Conservation (phyloP, 2,888 invertebrate genomes). For the Steinernema scapterisci region DNA sequence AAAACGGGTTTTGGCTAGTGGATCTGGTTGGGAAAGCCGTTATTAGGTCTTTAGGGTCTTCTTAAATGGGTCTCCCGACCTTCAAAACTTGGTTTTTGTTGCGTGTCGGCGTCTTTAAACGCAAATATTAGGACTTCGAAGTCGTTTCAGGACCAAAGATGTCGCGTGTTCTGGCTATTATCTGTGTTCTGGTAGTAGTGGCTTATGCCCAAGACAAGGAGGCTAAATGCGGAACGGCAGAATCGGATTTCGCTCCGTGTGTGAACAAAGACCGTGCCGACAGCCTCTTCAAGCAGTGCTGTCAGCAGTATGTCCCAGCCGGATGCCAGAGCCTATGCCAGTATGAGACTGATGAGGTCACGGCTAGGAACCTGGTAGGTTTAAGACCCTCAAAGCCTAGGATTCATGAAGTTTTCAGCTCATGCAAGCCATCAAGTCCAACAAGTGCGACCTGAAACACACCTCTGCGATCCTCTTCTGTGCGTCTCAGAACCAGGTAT, state of each 20-base stretch:
- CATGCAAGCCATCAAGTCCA: constrained; percentile 49
- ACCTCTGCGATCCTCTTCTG: constrained; percentile 51
- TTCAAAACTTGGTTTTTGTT: not conserved
- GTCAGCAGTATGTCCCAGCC: constrained; percentile 50
- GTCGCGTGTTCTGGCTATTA: not conserved
- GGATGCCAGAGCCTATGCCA: constrained; percentile 53
- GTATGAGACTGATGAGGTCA: constrained; percentile 53
- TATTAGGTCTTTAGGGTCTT: not conserved
- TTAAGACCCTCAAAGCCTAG: not conserved
- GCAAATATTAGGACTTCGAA: too few relatives aligned
- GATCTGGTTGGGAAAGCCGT: not conserved
- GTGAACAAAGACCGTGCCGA: constrained; percentile 49
- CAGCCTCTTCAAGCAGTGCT: constrained; percentile 47
- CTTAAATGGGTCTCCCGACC: not conserved
- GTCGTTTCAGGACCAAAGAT: not conserved
- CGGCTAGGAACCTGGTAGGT: constrained; percentile 48
- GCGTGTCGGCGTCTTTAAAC: too few relatives aligned
- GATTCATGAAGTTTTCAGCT: constrained; percentile 40
- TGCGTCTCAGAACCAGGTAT: constrained; percentile 54
- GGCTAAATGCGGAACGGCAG: constrained; percentile 46
- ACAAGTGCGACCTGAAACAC: constrained; percentile 53
- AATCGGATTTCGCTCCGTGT: constrained; percentile 51
- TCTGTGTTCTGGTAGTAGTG: not conserved
- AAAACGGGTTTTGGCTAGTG: constrained; percentile 22
- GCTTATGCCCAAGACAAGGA: constrained; percentile 31